phyloP scores from a whole-genome alignment of 2,113 vertebrate genomes.

The Regulus satrapa region DNA sequence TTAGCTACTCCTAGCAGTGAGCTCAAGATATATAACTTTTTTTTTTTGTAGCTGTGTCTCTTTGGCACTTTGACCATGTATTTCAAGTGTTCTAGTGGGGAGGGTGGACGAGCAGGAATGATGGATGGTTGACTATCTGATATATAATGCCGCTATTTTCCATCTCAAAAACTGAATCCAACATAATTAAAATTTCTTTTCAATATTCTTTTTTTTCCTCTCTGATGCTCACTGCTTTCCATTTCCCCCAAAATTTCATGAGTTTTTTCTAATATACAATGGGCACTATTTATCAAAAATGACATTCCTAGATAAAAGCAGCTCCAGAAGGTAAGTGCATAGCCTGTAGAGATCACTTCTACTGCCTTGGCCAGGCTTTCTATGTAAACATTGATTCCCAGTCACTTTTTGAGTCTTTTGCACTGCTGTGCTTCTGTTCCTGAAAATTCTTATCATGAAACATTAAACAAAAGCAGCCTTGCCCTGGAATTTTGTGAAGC shows the following conservation, averaged over 20 bases:
- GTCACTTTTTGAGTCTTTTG: background rate
- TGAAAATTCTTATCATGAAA: background rate
- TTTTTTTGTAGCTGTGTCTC: conserved; percentile 1
- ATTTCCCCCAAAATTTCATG: conserved; percentile 20
- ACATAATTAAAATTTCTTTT: conserved; percentile 56
- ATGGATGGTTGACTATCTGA: background rate
- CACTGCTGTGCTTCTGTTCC: background rate
- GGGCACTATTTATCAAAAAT: conserved; percentile 53
- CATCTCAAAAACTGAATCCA: conserved; percentile 25
- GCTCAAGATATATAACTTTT: conserved; percentile 9
- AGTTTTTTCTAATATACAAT: conserved; percentile 13
- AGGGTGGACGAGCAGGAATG: background rate
- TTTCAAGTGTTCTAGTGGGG: background rate
- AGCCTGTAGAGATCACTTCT: background rate
- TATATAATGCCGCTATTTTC: background rate
- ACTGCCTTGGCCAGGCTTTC: background rate
- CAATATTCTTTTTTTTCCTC: conserved; percentile 25
- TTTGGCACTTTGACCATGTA: background rate
- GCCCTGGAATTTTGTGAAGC: background rate
- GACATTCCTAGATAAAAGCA: background rate
- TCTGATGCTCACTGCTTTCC: conserved; percentile 7
- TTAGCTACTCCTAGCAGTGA: background rate
- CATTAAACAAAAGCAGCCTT: background rate
- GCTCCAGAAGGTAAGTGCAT: background rate
- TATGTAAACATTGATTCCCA: background rate